Evolutionary conservation across 2,113 vertebrate species (phyloP).

Genomic region (Hippocampus barbouri): DNA sequence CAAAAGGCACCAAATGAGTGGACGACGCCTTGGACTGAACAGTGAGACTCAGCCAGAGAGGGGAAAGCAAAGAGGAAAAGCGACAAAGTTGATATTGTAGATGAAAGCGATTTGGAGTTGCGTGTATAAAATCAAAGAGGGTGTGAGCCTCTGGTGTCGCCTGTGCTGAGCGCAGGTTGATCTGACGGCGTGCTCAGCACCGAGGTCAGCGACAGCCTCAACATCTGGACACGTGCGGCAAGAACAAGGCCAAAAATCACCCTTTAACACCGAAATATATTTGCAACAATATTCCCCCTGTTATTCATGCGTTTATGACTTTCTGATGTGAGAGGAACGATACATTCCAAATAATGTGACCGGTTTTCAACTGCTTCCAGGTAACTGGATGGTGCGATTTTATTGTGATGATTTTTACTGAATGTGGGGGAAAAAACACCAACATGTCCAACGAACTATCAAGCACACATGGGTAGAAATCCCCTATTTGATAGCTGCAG

Average conservation of each 20-base stretch:
- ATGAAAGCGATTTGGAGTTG: constrained; percentile 40
- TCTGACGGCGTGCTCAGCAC: constrained; percentile 79
- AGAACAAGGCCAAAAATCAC: background rate
- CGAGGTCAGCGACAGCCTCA: constrained; percentile 75
- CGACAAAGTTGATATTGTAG: constrained; percentile 19
- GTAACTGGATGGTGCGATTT: background rate
- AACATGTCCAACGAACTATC: background rate
- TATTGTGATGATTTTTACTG: background rate
- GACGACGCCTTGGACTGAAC: background rate
- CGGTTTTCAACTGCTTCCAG: background rate
- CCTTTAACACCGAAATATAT: background rate
- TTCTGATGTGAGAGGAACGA: background rate
- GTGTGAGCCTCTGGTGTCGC: constrained; percentile 56
- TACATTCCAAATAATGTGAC: background rate
- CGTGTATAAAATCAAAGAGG: constrained; percentile 53
- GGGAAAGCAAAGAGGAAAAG: background rate
- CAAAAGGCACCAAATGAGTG: background rate
- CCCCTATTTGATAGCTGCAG: constrained; percentile 28
- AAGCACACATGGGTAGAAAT: constrained; percentile 8
- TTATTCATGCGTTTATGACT: background rate
- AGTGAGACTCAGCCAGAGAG: background rate
- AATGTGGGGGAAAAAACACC: background rate
- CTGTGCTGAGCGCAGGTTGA: constrained; percentile 59
- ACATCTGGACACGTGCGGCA: constrained; percentile 47
- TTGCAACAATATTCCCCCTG: background rate